Percentiles rank a stretch among this genome's conserved stretches.
These are phyloP conservation scores for Lochmaea capreae DNA, from an alignment of 2,888 invertebrate species.

Conservation along the genomic window DNA sequence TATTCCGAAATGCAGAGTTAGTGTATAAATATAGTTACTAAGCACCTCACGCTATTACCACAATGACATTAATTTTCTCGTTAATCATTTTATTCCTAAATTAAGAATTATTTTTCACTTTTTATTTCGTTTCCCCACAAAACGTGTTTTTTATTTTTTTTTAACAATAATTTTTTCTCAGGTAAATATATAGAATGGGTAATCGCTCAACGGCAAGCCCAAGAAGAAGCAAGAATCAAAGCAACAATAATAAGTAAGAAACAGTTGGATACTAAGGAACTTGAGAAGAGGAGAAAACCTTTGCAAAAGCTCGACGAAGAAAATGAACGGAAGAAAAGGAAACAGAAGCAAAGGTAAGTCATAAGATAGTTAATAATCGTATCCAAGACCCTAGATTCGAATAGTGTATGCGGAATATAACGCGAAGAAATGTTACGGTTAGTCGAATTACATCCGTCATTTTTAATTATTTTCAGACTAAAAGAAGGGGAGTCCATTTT, in stretches of 20 bases:
- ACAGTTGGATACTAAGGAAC: constrained; percentile 71
- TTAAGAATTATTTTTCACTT: no score
- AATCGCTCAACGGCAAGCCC: constrained; percentile 69
- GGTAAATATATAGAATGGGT: constrained; percentile 58
- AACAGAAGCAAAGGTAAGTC: constrained; percentile 64
- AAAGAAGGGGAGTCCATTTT: constrained; percentile 73
- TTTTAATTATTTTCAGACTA: constrained; percentile 54
- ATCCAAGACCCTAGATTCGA: no score
- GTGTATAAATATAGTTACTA: no score
- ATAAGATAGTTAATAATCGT: no score
- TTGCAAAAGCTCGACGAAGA: constrained; percentile 71
- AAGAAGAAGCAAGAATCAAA: constrained; percentile 74
- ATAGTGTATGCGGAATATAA: no score
- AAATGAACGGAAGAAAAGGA: constrained; percentile 69
- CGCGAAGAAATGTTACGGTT: no score
- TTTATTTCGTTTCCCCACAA: no score
- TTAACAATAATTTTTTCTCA: constrained; percentile 41
- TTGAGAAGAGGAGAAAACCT: constrained; percentile 73
- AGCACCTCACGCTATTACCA: no score
- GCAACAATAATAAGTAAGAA: constrained; percentile 74
- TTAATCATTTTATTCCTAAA: no score
- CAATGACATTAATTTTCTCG: no score
- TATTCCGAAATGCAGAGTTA: no score
- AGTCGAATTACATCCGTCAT: neutral
- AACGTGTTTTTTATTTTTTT: no score